A percentile compares a stretch with the other conserved stretches of the same genome.
These are phyloP conservation scores for Eriosoma lanigerum DNA, from an alignment of 1,140 invertebrate species.

Conservation along the genomic window DNA sequence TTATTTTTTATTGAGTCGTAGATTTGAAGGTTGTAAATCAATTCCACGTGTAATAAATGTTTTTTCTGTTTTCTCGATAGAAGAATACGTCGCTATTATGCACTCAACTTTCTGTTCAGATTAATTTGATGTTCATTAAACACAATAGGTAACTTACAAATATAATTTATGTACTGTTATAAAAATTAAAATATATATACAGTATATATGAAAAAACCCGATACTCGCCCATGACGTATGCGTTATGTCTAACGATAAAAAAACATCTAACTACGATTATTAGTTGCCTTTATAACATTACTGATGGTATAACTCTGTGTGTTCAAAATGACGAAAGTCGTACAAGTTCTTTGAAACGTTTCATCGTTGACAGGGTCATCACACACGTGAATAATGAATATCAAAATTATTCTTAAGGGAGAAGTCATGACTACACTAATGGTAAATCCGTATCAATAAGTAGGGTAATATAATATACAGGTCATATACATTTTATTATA, in stretches of 20 bases:
- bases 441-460: background rate
- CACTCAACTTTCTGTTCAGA: too few species aligned
- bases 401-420: background rate
- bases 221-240: background rate
- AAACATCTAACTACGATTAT: too few species aligned
- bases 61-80: too few species aligned
- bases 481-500: background rate
- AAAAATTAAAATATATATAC: background rate
- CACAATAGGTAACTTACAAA: too few species aligned
- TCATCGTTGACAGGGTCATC: constrained; percentile 26
- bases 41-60: too few species aligned
- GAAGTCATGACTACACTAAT: constrained; percentile 18
- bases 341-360: background rate
- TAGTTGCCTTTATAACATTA: background rate
- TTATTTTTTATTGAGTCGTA: too few species aligned
- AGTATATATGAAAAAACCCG: too few species aligned
- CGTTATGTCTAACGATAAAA: background rate
- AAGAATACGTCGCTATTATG: too few species aligned
- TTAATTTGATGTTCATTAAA: too few species aligned
- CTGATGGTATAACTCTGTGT: background rate
- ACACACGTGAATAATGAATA: background rate
- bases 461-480: background rate
- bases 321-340: constrained; percentile 30
- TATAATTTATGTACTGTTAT: background rate
- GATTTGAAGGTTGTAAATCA: too few species aligned